Evolutionary conservation across 1,140 invertebrate genomes (phyloP).

Genomic region (Lanistes nyassanus): DNA sequence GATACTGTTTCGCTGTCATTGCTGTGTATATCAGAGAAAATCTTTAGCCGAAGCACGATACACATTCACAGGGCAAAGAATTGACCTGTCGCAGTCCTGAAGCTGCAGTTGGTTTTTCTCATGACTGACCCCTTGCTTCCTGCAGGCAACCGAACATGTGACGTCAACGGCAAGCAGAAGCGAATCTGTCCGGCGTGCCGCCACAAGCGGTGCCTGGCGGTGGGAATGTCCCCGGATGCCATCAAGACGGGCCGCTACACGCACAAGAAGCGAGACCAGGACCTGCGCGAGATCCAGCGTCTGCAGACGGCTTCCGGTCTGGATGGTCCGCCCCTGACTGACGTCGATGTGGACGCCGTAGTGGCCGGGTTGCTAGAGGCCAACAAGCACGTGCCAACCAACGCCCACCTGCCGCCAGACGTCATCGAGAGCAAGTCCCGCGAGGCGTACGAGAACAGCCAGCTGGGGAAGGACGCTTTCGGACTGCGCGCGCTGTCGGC

Average conservation of each 20-base stretch:
- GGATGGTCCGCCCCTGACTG: background rate
- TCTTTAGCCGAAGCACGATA: too few species aligned
- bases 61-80: too few species aligned
- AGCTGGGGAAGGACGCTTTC: conserved; percentile 38
- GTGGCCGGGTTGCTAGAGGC: background rate
- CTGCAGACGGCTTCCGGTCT: background rate
- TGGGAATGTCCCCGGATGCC: background rate
- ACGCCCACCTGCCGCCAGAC: background rate
- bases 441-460: background rate
- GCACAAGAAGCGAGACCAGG: conserved; percentile 58
- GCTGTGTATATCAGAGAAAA: too few species aligned
- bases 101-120: too few species aligned
- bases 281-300: conserved; percentile 34
- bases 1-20: too few species aligned
- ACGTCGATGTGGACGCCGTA: background rate
- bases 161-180: conserved; percentile 72
- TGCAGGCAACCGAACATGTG: too few species aligned
- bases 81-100: too few species aligned
- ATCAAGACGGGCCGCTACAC: conserved; percentile 59
- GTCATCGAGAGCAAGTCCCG: background rate
- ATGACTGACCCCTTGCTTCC: too few species aligned
- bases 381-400: background rate
- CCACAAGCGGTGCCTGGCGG: background rate
- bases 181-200: conserved; percentile 9
- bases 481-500: conserved; percentile 20